Evolutionary conservation across 2,888 invertebrate genomes (phyloP), one percentile per base, ranked within the genome.

Genomic region (Lathronympha strigana): DNA sequence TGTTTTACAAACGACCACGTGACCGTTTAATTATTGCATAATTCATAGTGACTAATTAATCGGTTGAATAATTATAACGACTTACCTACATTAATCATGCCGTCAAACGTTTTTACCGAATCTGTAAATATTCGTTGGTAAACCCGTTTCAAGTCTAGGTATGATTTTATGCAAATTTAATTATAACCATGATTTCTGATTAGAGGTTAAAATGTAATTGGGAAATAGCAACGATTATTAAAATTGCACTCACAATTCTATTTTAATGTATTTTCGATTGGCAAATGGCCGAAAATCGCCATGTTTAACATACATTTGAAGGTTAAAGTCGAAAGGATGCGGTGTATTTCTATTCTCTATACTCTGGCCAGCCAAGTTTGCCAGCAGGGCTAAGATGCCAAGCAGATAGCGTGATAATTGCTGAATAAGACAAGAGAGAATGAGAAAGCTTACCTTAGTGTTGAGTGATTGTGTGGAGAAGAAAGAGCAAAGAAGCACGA

Each of bases 401-500:
- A n/a, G n/a, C n/a, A n/a, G n/a, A n/a, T 8, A 28, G 28, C 8
- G 28, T 5, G 28, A 28, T 4, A 28, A 5, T 28, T 1, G 8
- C 8, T 8, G 11, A 8, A 33, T 3, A 11, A 33, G 13, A 11
- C n/a, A 25, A 13, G 8, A 45, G 11, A 17, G 15, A 2, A 15
- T n/a, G 31, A 33, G 19, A 23, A 1, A 19, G 36, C 85, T 83
- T 82, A 92, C 91, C 89, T 90, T 88, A 80, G 81, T 79, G 74
- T 81, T 83, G 72, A 88, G 83, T 40, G 91, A 84, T 76, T 90
- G 84, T 40, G 90, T 80, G 9, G 87, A 81, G 74, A 86, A 78
- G 81, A 90, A 84, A 58, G 90, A 84, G 73, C 91, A 89, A 53
- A 90, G 77, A 64, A 92, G 82, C 66, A 91, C 82, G 61, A 87